Evolutionary conservation across 2,888 invertebrate genomes (phyloP), one percentile per base, ranked within the genome.

Genomic region (Drosophila basisetae): DNA sequence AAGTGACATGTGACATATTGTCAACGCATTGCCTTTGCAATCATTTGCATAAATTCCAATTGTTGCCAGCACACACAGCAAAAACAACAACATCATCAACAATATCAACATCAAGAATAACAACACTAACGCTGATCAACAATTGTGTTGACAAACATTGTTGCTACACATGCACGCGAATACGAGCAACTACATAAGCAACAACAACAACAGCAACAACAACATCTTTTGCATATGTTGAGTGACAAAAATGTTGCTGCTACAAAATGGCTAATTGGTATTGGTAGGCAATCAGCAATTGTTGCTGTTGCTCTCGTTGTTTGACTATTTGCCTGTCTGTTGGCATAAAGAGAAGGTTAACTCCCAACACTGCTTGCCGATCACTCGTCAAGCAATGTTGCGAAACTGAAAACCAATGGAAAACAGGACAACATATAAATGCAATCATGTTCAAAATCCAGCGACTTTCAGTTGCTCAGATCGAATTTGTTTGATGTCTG

Each of bases 1-100:
- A 89, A 86, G 86, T 90, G 90, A 90, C 91, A 91, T 91, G 91
- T 91, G 91, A 91, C 91, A 91, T 90, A 90, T 91, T 91, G 91
- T 91, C 91, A 91, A 91, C 91, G 91, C 91, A 91, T 78, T 87
- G 83, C 83, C 81, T 64, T 80, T 80, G 76, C 86, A 83, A 90
- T 90, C 84, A 87, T 87, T 89, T 91, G 90, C 91, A 91, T 91
- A 91, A 91, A 91, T 91, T 91, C 89, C 87, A 71, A 81, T 90
- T 84, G 83, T 82, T 82, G 63, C 70, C 78, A 73, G 55, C 76
- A 55, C 53, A 69, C 53, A 62, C 68, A 56, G n/a, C 25, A 50
- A 56, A 31, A 56, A 25, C 47, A 47, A 47, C 47, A 47, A 16
- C 47, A 47, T 13, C 47, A 47, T 22, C 47, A 47, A 16, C 55